These are phyloP conservation scores for Lerista edwardsae DNA, from an alignment of 2,797 vertebrate genomes.

Conservation along the genomic window DNA sequence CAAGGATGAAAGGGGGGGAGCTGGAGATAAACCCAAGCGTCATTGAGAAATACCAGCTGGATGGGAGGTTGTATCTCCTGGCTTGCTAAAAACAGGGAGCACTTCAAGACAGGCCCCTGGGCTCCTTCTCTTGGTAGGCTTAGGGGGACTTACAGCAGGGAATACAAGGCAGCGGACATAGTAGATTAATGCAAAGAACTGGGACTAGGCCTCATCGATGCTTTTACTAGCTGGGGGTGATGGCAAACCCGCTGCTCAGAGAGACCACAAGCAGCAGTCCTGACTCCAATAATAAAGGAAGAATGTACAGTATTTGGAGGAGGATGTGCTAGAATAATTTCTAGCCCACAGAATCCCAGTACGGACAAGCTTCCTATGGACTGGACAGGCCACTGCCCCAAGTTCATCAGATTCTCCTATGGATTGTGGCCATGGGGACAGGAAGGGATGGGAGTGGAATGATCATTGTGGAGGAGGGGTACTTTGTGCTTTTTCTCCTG, in stretches of 20 bases:
- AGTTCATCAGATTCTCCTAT: not conserved
- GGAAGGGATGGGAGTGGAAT: not conserved
- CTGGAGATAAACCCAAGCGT: constrained; percentile 10
- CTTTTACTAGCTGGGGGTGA: not conserved
- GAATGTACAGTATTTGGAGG: not conserved
- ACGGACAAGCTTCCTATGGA: not conserved
- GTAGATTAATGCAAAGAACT: not conserved
- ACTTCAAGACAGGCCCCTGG: not conserved
- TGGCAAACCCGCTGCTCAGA: not conserved
- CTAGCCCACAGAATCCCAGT: not conserved
- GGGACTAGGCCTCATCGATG: not conserved
- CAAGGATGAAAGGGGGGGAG: constrained; percentile 9
- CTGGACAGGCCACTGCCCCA: not conserved
- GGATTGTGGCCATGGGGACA: not conserved
- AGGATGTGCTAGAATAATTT: too few relatives aligned
- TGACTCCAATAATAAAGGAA: not conserved
- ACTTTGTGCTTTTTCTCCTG: not conserved
- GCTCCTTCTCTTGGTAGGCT: not conserved
- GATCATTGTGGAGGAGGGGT: too few relatives aligned
- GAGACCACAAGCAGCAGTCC: not conserved
- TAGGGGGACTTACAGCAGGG: not conserved
- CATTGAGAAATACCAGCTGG: constrained; percentile 37
- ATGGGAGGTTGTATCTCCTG: constrained; percentile 1
- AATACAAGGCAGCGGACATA: too few relatives aligned
- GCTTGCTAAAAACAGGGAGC: not conserved